Evolutionary conservation across 2,113 vertebrate species (phyloP).

Genomic region (Phrynosoma blainvillii): DNA sequence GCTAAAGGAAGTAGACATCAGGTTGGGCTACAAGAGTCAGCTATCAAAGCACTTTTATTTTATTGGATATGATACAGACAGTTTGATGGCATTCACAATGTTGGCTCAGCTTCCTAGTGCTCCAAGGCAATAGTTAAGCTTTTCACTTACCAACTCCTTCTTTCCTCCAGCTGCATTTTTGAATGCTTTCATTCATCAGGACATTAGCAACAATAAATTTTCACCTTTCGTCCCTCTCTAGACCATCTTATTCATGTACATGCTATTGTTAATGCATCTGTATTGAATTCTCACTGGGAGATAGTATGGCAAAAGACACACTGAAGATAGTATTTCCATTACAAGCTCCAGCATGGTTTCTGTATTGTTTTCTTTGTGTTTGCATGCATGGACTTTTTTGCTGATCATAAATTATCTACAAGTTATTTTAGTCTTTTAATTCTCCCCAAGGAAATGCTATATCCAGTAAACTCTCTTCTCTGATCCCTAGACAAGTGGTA

Average conservation of each 20-base stretch:
- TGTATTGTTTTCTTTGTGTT: constrained; percentile 31
- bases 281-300: constrained; percentile 42
- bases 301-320: constrained; percentile 20
- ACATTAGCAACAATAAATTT: constrained; percentile 73
- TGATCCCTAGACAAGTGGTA: background rate
- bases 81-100: constrained; percentile 74
- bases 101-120: constrained; percentile 74
- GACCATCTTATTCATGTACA: constrained; percentile 44
- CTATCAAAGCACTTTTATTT: constrained; percentile 69
- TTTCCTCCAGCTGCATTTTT: constrained; percentile 76
- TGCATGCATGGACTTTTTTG: background rate
- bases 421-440: constrained; percentile 61
- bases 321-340: constrained; percentile 48
- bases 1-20: constrained; percentile 54
- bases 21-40: constrained; percentile 42
- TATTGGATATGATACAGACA: constrained; percentile 63
- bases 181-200: constrained; percentile 78
- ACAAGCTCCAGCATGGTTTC: constrained; percentile 54
- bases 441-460: constrained; percentile 57
- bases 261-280: constrained; percentile 50
- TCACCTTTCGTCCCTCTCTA: constrained; percentile 58
- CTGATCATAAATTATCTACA: constrained; percentile 59
- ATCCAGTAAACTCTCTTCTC: constrained; percentile 33
- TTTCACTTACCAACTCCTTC: constrained; percentile 65
- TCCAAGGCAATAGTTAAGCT: constrained; percentile 73